These are phyloP conservation scores for Todiramphus chloris DNA, from an alignment of 2,113 vertebrate genomes.

Conservation along the genomic window DNA sequence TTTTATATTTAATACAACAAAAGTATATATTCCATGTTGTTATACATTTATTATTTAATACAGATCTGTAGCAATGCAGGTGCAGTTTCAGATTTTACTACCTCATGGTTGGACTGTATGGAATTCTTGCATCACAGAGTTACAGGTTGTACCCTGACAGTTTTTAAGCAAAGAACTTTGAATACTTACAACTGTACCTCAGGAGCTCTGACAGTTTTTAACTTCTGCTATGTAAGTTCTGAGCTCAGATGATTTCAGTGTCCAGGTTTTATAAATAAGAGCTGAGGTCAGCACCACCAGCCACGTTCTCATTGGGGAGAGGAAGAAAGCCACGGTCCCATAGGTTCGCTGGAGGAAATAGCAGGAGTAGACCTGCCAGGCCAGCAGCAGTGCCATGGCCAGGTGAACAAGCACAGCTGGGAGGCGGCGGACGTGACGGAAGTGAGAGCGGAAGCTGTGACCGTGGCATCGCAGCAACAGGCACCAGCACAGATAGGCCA, in stretches of 20 bases:
- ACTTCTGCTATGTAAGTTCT: slow-evolving; percentile 72
- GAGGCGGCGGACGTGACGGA: slow-evolving; percentile 65
- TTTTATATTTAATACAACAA: background rate
- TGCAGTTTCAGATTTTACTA: background rate
- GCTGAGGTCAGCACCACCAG: slow-evolving; percentile 78
- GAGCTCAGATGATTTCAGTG: slow-evolving; percentile 66
- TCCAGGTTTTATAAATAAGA: slow-evolving; percentile 86
- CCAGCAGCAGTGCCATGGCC: slow-evolving; percentile 83
- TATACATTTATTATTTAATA: background rate
- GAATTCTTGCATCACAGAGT: background rate
- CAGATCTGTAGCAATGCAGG: background rate
- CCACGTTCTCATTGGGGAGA: slow-evolving; percentile 93
- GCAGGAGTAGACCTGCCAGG: slow-evolving; percentile 90
- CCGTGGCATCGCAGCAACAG: slow-evolving; percentile 86
- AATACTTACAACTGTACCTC: slow-evolving; percentile 24
- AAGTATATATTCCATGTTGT: background rate
- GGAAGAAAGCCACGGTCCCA: slow-evolving; percentile 83
- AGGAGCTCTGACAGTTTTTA: slow-evolving; percentile 79
- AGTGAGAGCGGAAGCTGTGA: slow-evolving; percentile 85
- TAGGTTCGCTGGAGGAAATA: slow-evolving; percentile 89
- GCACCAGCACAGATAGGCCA: slow-evolving; percentile 92
- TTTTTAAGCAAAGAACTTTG: background rate
- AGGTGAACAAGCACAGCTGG: slow-evolving; percentile 75
- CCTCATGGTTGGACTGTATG: background rate
- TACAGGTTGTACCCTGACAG: background rate